Percentiles rank a stretch among this genome's conserved stretches.
These are phyloP conservation scores for Glyphotaelius pellucidus DNA, from an alignment of 2,888 invertebrate species.

Conservation along the genomic window DNA sequence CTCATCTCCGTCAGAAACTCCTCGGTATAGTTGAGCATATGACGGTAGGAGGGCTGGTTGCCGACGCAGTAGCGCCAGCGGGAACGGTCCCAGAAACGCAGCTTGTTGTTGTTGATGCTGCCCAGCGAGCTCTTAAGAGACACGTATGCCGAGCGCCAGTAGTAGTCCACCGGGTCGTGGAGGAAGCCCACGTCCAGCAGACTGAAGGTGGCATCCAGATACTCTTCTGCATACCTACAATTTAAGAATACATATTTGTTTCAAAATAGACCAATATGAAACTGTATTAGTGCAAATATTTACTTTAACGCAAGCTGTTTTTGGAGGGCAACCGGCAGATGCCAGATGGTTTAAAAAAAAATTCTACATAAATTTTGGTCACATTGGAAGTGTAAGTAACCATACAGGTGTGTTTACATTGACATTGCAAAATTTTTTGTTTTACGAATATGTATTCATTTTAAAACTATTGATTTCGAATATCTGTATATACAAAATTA, in stretches of 20 bases:
- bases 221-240: constrained; percentile 64
- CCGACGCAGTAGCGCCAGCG: constrained; percentile 63
- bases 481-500: too few relatives aligned
- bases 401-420: not conserved
- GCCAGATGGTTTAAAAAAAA: not conserved
- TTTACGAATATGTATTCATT: not conserved
- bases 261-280: not conserved
- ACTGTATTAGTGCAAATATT: not conserved
- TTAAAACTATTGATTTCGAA: too few relatives aligned
- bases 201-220: constrained; percentile 62
- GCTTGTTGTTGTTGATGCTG: constrained; percentile 57
- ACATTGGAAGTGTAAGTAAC: too few relatives aligned
- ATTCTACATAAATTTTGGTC: not conserved
- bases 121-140: constrained; percentile 55
- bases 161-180: constrained; percentile 65
- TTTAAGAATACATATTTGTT: not conserved
- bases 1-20: constrained; percentile 65
- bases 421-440: not conserved
- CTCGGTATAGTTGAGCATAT: constrained; percentile 65
- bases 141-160: constrained; percentile 63
- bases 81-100: constrained; percentile 62
- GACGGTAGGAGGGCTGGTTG: constrained; percentile 64
- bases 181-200: constrained; percentile 60
- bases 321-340: not conserved
- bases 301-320: not conserved